Conservation (phyloP, 2,113 vertebrate species). For the Pedetes capensis region DNA sequence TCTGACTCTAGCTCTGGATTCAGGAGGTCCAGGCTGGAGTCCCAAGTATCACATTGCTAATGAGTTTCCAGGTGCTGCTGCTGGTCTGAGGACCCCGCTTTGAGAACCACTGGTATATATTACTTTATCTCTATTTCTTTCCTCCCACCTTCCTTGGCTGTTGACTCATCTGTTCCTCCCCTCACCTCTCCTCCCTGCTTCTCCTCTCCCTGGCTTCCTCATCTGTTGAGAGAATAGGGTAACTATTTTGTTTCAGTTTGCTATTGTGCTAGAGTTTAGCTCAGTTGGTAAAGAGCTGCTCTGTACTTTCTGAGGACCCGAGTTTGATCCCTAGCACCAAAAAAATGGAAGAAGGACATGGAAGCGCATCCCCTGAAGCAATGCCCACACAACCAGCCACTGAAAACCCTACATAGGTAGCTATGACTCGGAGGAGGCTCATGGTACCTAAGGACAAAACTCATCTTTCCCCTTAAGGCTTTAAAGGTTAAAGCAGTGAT, state of each 20-base stretch:
- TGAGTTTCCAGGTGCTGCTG: background rate
- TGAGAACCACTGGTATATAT: background rate
- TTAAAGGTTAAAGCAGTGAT: background rate
- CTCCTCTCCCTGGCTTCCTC: background rate
- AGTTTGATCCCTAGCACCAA: too few species aligned
- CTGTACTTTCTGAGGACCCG: too few species aligned
- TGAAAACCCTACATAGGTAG: too few species aligned
- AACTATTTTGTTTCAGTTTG: background rate
- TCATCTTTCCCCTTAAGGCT: background rate
- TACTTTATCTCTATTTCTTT: background rate
- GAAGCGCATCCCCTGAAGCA: too few species aligned
- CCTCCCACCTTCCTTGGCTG: background rate
- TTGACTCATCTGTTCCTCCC: background rate
- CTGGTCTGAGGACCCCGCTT: background rate
- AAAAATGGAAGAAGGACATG: too few species aligned
- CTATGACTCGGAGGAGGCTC: too few species aligned
- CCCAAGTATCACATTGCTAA: background rate
- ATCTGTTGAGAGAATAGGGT: background rate
- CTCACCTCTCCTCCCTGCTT: background rate
- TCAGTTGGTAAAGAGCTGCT: too few species aligned
- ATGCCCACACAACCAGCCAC: too few species aligned
- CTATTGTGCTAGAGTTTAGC: too few species aligned
- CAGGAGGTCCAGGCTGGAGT: background rate
- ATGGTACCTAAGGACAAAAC: too few species aligned
- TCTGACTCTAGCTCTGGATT: background rate